phyloP scores from a whole-genome alignment of 2,797 vertebrate species.

The Spea hammondii region DNA sequence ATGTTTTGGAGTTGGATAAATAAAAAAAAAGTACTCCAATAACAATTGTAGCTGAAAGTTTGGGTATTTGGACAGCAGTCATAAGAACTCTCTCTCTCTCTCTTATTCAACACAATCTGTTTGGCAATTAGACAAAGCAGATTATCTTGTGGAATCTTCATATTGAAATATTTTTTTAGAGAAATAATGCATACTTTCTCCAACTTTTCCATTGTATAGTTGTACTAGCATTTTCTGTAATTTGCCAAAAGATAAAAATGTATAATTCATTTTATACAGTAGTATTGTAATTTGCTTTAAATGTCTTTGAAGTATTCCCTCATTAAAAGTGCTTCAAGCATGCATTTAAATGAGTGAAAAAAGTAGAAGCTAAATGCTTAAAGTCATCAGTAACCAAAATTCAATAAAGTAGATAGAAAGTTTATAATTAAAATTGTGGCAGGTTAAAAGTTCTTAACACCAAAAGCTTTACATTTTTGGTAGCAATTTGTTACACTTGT shows the following conservation, averaged over 20 bases:
- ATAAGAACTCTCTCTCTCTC: too few species aligned
- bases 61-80: too few species aligned
- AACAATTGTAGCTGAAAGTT: too few species aligned
- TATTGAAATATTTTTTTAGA: constrained; percentile 28
- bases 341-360: constrained; percentile 51
- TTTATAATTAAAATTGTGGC: constrained; percentile 44
- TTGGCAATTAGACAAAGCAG: constrained; percentile 18
- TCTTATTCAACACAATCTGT: not conserved
- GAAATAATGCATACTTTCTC: constrained; percentile 45
- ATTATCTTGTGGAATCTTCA: constrained; percentile 25
- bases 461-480: constrained; percentile 7
- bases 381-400: constrained; percentile 33
- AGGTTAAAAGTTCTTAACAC: constrained; percentile 22
- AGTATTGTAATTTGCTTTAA: constrained; percentile 51
- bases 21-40: too few species aligned
- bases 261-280: constrained; percentile 51
- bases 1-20: too few species aligned
- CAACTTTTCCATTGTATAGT: constrained; percentile 35
- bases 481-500: constrained; percentile 25
- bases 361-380: constrained; percentile 44
- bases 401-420: constrained; percentile 45
- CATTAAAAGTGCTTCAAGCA: constrained; percentile 51
- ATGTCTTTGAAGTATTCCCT: constrained; percentile 51
- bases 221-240: constrained; percentile 36
- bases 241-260: constrained; percentile 46